phyloP scores from a whole-genome alignment of 1,140 invertebrate species.

The Lordiphosa collinella region DNA sequence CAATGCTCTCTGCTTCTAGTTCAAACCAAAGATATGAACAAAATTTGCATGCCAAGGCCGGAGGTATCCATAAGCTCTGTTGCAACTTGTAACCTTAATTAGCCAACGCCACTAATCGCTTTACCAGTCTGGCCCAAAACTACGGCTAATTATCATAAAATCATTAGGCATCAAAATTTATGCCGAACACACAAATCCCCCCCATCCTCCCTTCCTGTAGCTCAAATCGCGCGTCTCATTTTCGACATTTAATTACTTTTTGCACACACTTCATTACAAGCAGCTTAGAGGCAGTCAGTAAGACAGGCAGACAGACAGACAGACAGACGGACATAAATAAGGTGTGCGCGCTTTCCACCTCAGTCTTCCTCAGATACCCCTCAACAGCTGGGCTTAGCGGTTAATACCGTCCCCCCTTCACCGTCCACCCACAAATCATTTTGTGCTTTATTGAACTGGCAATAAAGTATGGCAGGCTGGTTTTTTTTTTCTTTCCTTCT shows the following conservation, averaged over 20 bases:
- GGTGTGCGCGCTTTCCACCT: constrained; percentile 14
- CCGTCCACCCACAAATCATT: constrained; percentile 39
- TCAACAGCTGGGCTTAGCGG: constrained; percentile 37
- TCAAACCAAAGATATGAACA: too few relatives aligned
- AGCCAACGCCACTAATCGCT: constrained; percentile 66
- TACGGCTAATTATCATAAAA: constrained; percentile 74
- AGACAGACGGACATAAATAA: constrained; percentile 8
- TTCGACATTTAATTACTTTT: constrained; percentile 72
- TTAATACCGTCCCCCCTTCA: constrained; percentile 14
- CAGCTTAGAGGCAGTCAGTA: constrained; percentile 36
- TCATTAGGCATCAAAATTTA: constrained; percentile 72
- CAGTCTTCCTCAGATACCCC: constrained; percentile 21
- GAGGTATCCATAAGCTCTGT: not conserved
- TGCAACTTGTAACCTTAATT: constrained; percentile 63
- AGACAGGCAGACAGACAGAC: constrained; percentile 14
- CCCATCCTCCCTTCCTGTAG: constrained; percentile 5
- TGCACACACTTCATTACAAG: constrained; percentile 65
- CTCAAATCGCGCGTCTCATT: constrained; percentile 66
- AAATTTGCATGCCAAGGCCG: too few relatives aligned
- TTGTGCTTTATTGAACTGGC: constrained; percentile 54
- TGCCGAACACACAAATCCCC: constrained; percentile 35
- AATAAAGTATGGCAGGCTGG: constrained; percentile 12
- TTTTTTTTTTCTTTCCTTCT: too few relatives aligned
- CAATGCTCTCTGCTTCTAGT: too few relatives aligned
- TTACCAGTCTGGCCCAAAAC: constrained; percentile 54